These are phyloP conservation scores for Rhingia rostrata DNA, from an alignment of 2,888 invertebrate species.

Conservation along the genomic window DNA sequence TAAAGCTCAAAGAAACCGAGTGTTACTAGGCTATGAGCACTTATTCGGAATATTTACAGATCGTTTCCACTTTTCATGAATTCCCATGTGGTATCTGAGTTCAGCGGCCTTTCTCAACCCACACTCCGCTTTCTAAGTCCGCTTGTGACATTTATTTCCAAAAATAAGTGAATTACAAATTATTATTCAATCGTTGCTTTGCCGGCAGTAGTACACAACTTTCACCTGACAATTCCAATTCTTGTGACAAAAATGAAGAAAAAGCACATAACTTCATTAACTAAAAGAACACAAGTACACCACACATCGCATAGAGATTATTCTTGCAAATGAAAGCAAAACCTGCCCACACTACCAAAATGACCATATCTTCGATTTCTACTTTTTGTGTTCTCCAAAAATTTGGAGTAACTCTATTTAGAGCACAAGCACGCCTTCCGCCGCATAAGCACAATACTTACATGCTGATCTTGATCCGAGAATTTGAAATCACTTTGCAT, in stretches of 20 bases:
- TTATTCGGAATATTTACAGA: background rate
- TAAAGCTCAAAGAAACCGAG: background rate
- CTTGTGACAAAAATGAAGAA: conserved; percentile 59
- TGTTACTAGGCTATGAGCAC: conserved; percentile 8
- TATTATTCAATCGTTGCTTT: conserved; percentile 69
- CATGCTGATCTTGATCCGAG: conserved; percentile 81
- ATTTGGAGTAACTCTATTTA: conserved; percentile 61
- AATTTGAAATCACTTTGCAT: conserved; percentile 87
- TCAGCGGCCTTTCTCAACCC: conserved; percentile 55
- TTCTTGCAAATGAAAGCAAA: conserved; percentile 70
- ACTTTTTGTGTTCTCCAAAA: conserved; percentile 54
- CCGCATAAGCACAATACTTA: conserved; percentile 75
- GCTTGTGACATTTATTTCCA: conserved; percentile 50
- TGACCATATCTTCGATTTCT: conserved; percentile 62
- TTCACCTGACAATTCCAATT: conserved; percentile 68
- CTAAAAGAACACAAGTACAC: conserved; percentile 38
- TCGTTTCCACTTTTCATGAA: conserved; percentile 2
- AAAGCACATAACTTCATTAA: conserved; percentile 51
- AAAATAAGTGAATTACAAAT: conserved; percentile 37
- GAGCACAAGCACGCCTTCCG: conserved; percentile 40
- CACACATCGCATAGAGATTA: conserved; percentile 45
- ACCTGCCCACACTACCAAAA: conserved; percentile 71
- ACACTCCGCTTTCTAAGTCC: conserved; percentile 70
- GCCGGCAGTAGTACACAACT: conserved; percentile 52
- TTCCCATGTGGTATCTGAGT: conserved; percentile 29